phyloP scores from a whole-genome alignment of 2,888 invertebrate genomes.

The Drosophila atripex region DNA sequence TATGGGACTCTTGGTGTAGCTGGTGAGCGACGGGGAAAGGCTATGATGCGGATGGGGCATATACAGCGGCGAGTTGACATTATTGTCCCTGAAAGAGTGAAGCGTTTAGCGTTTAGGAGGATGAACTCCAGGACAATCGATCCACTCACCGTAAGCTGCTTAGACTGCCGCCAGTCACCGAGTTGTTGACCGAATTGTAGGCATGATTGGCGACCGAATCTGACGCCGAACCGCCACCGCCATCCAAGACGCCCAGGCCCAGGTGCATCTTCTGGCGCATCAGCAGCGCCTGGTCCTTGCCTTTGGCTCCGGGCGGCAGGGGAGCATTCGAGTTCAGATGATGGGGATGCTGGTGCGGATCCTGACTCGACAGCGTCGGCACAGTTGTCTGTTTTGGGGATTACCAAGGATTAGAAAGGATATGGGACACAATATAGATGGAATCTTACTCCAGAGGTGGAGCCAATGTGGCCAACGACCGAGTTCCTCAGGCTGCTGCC shows the following conservation, averaged over 20 bases:
- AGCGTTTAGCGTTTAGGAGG: too few relatives aligned
- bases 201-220: slow-evolving; percentile 73
- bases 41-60: slow-evolving; percentile 82
- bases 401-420: not conserved
- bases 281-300: slow-evolving; percentile 83
- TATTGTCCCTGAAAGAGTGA: slow-evolving; percentile 75
- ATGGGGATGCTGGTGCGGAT: slow-evolving; percentile 63
- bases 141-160: slow-evolving; percentile 68
- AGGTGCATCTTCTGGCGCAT: slow-evolving; percentile 71
- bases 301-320: slow-evolving; percentile 83
- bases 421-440: not conserved
- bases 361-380: slow-evolving; percentile 77
- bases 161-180: slow-evolving; percentile 77
- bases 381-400: slow-evolving; percentile 65
- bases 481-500: slow-evolving; percentile 73
- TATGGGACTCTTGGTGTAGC: slow-evolving; percentile 82
- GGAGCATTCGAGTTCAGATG: slow-evolving; percentile 83
- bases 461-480: slow-evolving; percentile 72
- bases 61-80: slow-evolving; percentile 83
- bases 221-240: slow-evolving; percentile 53
- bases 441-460: slow-evolving; percentile 67
- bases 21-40: slow-evolving; percentile 82
- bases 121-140: too few relatives aligned
- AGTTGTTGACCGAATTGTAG: slow-evolving; percentile 72
- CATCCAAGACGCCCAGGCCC: slow-evolving; percentile 81